Evolutionary conservation across 1,140 invertebrate species (phyloP), one percentile per base, ranked within the genome.

Genomic region (Rhagoletis zephyria): DNA sequence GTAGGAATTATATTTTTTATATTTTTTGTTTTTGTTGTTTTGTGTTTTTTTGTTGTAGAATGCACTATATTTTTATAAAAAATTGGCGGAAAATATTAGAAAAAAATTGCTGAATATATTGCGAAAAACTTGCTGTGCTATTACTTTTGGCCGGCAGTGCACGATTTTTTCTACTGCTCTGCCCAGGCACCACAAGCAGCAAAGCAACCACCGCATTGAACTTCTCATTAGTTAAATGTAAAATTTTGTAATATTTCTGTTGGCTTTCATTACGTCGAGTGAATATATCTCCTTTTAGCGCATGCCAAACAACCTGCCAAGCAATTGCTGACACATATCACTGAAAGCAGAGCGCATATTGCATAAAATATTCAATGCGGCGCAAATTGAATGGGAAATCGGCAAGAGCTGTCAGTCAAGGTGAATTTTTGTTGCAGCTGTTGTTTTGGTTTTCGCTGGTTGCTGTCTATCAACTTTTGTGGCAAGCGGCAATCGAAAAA

Each of bases 191-290:
- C 30, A 3, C 10, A 42, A 30, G 19, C 64, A 30, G 64, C 42
- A 74, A 74, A 74, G 40, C 45, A 74, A 74, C 70, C 45, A 42
- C 70, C 45, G 70, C 70, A 48, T 74, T 48, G 70, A 48, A 74
- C 70, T 74, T 45, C 70, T 74, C 70, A 74, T 74, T 74, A 74
- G 70, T 48, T 74, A 74, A 74, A 74, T 74, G 70, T 16, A 51
- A 74, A n/a, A 74, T 74, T 74, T 63, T 63, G 16, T 63, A 63
- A 63, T 63, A 63, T 63, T 63, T 10, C 7, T 63, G 7, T 16
- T 63, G 9, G 9, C 16, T 14, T n/a, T 63, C 16, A 4, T 63
- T 1, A 0, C 2, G 4, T 14, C 12, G 1, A 48, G 4, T 14
- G 40, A 40, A 16, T 4, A 4, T 45, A 14, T 74, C 7, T 6